A percentile compares a stretch with the other conserved stretches of the same genome.
These are phyloP conservation scores for Oikopleura albicans DNA, from an alignment of 23 tunicate genomes.

Conservation along the genomic window DNA sequence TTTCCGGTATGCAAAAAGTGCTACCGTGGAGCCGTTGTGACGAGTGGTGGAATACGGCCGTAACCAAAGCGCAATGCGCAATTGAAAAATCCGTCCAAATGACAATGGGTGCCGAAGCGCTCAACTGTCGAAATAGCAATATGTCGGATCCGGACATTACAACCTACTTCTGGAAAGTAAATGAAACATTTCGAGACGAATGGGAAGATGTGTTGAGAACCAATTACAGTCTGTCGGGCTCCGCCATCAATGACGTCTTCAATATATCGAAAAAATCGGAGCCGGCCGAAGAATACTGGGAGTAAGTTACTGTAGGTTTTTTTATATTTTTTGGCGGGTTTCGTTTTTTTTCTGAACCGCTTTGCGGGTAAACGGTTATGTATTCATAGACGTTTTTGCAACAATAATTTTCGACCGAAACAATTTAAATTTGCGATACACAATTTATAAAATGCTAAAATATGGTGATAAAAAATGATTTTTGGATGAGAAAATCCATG, in stretches of 20 bases:
- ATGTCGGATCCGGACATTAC: background rate
- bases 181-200: background rate
- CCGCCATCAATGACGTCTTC: background rate
- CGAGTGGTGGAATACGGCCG: conserved; percentile 61
- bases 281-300: conserved; percentile 1
- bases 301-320: background rate
- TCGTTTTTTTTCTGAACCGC: too few species aligned
- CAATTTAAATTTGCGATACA: too few species aligned
- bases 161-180: background rate
- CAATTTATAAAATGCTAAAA: too few species aligned
- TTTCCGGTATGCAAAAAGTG: conserved; percentile 66
- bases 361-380: background rate
- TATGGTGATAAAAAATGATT: too few species aligned
- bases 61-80: conserved; percentile 6
- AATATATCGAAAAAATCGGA: background rate
- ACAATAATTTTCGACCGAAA: too few species aligned
- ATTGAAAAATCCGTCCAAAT: background rate
- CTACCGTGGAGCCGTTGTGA: conserved; percentile 77
- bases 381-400: background rate
- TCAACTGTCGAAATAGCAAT: background rate
- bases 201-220: background rate
- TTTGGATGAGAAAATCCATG: too few species aligned
- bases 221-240: background rate
- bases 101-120: background rate
- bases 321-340: background rate